Evolutionary conservation across 2,888 invertebrate species (phyloP).

Genomic region (Tetragonisca angustula): DNA sequence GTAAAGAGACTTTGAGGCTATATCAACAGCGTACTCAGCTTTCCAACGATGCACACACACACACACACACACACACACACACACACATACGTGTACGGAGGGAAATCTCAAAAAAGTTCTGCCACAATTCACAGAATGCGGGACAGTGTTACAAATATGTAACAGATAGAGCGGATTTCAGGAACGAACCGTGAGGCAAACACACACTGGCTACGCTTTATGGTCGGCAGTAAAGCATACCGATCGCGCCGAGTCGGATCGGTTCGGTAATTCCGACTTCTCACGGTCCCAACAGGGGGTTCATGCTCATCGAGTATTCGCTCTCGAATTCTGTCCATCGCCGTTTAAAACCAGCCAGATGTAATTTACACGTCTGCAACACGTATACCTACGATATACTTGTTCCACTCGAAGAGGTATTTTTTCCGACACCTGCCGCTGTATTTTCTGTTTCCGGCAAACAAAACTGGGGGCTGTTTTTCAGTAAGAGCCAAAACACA

Average conservation of each 20-base stretch:
- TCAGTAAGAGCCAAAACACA: too few species aligned
- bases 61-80: background rate
- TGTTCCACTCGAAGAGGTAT: too few species aligned
- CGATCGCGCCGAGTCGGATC: slow-evolving; percentile 17
- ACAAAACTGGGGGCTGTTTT: too few species aligned
- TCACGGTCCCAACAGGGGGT: slow-evolving; percentile 20
- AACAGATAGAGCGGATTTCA: slow-evolving; percentile 56
- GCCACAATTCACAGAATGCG: slow-evolving; percentile 16
- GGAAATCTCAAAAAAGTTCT: slow-evolving; percentile 24
- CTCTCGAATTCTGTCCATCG: slow-evolving; percentile 14
- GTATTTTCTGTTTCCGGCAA: too few species aligned
- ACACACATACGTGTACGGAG: background rate
- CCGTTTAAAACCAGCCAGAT: background rate
- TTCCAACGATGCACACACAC: background rate
- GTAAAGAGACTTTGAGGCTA: slow-evolving; percentile 23
- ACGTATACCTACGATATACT: too few species aligned
- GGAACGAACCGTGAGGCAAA: slow-evolving; percentile 52
- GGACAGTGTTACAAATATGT: slow-evolving; percentile 32
- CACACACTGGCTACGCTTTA: slow-evolving; percentile 63
- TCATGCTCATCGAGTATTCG: slow-evolving; percentile 35
- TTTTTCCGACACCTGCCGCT: too few species aligned
- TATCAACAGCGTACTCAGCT: background rate
- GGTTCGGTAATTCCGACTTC: slow-evolving; percentile 57
- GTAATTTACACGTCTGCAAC: background rate
- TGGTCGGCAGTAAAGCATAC: slow-evolving; percentile 56